Evolutionary conservation across 2,797 vertebrate genomes (phyloP).

Genomic region (Epinephelus coioides): DNA sequence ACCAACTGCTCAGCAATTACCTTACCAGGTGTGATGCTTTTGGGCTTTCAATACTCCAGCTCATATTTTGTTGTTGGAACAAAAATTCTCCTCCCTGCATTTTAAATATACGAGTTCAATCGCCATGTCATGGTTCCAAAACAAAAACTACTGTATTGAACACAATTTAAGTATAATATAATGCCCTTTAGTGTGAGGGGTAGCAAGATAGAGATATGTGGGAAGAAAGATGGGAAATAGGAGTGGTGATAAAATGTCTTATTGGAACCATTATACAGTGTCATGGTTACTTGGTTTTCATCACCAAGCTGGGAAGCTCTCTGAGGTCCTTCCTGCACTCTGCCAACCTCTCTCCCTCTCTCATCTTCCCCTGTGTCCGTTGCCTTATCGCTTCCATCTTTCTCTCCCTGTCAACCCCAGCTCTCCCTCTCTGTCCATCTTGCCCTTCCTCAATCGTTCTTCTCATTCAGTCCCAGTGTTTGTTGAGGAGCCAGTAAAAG

Average conservation of each 20-base stretch:
- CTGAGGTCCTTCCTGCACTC: constrained; percentile 2
- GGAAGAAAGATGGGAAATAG: constrained; percentile 15
- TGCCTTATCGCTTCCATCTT: constrained; percentile 42
- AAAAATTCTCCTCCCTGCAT: neutral
- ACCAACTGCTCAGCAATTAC: constrained; percentile 20
- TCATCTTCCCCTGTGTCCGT: constrained; percentile 19
- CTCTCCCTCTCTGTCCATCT: constrained; percentile 51
- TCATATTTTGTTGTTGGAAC: constrained; percentile 9
- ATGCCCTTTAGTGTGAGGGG: neutral
- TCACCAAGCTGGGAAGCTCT: constrained; percentile 51
- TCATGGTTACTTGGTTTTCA: constrained; percentile 51
- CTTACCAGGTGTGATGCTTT: neutral
- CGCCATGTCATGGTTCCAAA: neutral
- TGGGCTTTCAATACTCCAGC: neutral
- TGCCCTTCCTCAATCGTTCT: constrained; percentile 44
- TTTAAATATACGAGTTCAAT: constrained; percentile 3
- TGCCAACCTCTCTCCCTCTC: neutral
- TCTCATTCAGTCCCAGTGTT: constrained; percentile 75
- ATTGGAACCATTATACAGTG: constrained; percentile 28
- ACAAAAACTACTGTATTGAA: neutral
- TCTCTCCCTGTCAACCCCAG: constrained; percentile 39
- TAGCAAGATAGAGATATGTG: constrained; percentile 13
- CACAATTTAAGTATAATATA: neutral
- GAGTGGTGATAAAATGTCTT: constrained; percentile 42
- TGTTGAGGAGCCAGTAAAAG: constrained; percentile 83